phyloP scores from a whole-genome alignment of 53 echinoderm and acorn worm species.

The Luidia sarsii region DNA sequence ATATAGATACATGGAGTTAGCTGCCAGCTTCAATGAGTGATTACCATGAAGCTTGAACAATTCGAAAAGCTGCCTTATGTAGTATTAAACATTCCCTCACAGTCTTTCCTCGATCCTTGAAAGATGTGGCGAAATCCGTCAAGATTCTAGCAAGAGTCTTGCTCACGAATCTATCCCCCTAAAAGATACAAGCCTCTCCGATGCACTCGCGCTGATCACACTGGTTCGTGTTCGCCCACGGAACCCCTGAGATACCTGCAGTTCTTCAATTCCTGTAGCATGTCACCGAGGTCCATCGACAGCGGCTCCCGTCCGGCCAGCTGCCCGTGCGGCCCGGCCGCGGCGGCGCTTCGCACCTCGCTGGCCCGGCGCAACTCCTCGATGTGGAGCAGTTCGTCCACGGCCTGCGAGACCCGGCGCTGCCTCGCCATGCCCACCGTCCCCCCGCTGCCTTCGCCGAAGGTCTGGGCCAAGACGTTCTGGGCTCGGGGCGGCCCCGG shows the following conservation, averaged over 20 bases:
- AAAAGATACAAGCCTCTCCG: too few relatives aligned
- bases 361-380: constrained; percentile 13
- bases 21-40: too few relatives aligned
- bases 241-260: constrained; percentile 15
- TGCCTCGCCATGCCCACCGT: neutral
- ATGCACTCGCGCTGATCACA: too few relatives aligned
- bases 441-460: constrained; percentile 5
- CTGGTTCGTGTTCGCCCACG: neutral
- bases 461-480: neutral
- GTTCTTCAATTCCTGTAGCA: constrained; percentile 7
- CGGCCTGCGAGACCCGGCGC: constrained; percentile 16
- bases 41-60: too few relatives aligned
- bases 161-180: too few relatives aligned
- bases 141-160: too few relatives aligned
- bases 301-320: neutral
- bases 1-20: too few relatives aligned
- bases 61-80: too few relatives aligned
- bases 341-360: neutral
- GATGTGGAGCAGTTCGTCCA: constrained; percentile 20
- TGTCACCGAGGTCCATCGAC: constrained; percentile 3
- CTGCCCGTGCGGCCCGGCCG: neutral
- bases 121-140: too few relatives aligned
- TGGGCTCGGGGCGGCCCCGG: neutral
- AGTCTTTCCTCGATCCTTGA: too few relatives aligned
- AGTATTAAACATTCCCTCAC: too few relatives aligned